phyloP scores from a whole-genome alignment of 2,797 vertebrate genomes.

The Salmo trutta region DNA sequence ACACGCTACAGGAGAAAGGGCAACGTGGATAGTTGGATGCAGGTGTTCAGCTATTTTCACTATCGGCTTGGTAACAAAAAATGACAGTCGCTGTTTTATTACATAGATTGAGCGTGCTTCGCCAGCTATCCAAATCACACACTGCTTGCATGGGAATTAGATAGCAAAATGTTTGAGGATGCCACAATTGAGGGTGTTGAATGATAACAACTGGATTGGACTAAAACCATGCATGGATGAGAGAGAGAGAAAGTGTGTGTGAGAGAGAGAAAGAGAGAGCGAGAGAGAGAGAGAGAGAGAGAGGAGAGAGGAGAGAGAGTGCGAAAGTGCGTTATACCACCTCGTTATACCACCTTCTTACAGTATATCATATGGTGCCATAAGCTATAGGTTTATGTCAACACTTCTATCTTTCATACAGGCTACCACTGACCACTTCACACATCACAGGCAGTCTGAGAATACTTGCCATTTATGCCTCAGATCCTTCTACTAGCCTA shows the following conservation, averaged over 20 bases:
- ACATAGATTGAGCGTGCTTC: not conserved
- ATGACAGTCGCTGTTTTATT: not conserved
- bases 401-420: not conserved
- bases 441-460: not conserved
- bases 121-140: not conserved
- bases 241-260: not conserved
- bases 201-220: not conserved
- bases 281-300: no score
- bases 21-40: not conserved
- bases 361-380: not conserved
- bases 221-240: not conserved
- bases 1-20: slow-evolving; percentile 4
- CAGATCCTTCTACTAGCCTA: not conserved
- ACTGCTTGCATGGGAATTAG: not conserved
- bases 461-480: not conserved
- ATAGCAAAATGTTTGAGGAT: not conserved
- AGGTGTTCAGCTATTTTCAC: not conserved
- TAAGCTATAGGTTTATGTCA: not conserved
- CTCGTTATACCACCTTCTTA: not conserved
- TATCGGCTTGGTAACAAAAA: not conserved
- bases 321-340: not conserved
- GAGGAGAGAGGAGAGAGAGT: no score
- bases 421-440: not conserved
- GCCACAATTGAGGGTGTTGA: not conserved
- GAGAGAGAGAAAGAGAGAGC: no score